Base-by-base conservation (phyloP, 2,888 invertebrate species). In the Caenorhabditis plicata region DNA sequence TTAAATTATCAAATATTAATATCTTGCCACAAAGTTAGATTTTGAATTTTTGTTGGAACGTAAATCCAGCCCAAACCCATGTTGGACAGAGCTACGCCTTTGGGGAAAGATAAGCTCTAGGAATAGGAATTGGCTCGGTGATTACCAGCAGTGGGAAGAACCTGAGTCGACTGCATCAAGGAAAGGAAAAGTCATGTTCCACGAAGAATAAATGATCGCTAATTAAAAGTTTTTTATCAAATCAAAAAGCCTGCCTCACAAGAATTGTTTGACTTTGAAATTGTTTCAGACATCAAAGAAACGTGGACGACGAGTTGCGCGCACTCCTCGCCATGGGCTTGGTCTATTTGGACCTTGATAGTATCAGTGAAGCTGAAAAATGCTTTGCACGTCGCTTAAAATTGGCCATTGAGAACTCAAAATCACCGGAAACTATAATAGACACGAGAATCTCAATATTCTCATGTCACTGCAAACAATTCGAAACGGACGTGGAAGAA, bases 391-490 rank as follows among this genome's bases (percentile, higher is more conserved):
- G 48, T 19, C 47, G 47, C 17, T 19, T 57, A 9, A 42, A 47
- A 5, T 20, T 57, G n/a, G 17, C 52, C 11, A 11, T 42, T 42
- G 4, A 42, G 25, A 13, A 4, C 4, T 40, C 4, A 26, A 27
- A 26, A 27, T n/a, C 4, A 5, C 4, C 13, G 8, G n/a, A 33
- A 33, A 33, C n/a, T 52, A 45, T 58, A 11, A 22, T 49, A 1
- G 60, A 53, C 22, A 40, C 43, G 7, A 36, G 44, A 13, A 25
- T 53, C 2, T 60, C 60, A 2, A 40, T 60, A n/a, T 27, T 60
- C 32, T 31, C 17, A n/a, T 53, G 60, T 33, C 23, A 27, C 36
- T 53, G 53, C 29, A 53, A 60, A 33, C 17, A 44, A 35, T 11
- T 26, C 1, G 13, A 9, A 13, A 4, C 29, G 1, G 40, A 32